These are phyloP conservation scores for Horisme vitalbata DNA, from an alignment of 2,888 invertebrate species.

Conservation along the genomic window DNA sequence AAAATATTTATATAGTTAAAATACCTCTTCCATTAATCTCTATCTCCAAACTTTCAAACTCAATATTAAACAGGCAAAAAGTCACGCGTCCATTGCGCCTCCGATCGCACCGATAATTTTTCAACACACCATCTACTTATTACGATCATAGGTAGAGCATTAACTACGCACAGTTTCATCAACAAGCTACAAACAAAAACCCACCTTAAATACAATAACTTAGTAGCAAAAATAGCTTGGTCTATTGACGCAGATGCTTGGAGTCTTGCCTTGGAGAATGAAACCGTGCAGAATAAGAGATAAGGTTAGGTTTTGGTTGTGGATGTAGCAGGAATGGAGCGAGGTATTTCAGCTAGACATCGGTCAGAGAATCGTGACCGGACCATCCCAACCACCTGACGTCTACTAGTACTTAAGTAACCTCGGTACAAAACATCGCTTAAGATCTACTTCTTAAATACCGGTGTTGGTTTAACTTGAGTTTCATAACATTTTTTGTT, in stretches of 20 bases:
- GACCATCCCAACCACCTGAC: conserved; percentile 79
- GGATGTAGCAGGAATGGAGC: conserved; percentile 36
- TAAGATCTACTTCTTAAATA: conserved; percentile 63
- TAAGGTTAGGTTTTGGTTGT: conserved; percentile 43
- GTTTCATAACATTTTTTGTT: conserved; percentile 8
- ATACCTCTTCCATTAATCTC: conserved; percentile 44
- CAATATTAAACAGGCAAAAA: conserved; percentile 79
- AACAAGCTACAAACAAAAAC: conserved; percentile 41
- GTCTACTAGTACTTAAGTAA: conserved; percentile 72
- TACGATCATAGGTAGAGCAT: conserved; percentile 80
- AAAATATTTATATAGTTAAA: not conserved
- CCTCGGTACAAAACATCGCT: conserved; percentile 60
- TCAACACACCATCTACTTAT: conserved; percentile 83
- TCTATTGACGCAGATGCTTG: conserved; percentile 21
- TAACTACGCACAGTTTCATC: conserved; percentile 70
- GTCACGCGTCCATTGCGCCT: conserved; percentile 78
- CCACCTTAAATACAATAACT: conserved; percentile 14
- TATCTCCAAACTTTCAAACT: conserved; percentile 56
- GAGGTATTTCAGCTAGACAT: conserved; percentile 69
- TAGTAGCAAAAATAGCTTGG: conserved; percentile 34
- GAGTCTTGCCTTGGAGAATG: conserved; percentile 24
- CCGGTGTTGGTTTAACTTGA: conserved; percentile 35
- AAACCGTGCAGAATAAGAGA: not conserved
- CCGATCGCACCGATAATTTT: conserved; percentile 81
- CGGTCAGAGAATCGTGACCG: conserved; percentile 80